Base-by-base conservation (phyloP, 2,888 invertebrate genomes). In the Drosophila phalerata region DNA sequence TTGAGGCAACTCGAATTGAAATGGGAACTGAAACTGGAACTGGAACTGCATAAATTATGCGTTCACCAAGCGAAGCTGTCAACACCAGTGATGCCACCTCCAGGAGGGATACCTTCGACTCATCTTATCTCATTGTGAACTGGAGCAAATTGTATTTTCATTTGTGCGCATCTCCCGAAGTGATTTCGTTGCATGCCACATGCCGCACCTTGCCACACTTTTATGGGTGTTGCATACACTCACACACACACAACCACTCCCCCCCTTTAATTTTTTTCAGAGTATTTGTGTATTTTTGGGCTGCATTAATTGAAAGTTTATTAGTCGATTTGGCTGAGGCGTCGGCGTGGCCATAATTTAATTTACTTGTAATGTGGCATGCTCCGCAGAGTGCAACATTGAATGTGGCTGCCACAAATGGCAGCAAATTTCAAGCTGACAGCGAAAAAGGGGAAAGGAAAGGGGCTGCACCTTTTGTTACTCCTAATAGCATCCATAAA, bases 301-400 rank as follows among this genome's bases (percentile, higher is more conserved):
- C 45, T 69, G 73, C 69, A 65, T 78, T 88, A 89, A 85, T 85
- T 89, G 89, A 85, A 88, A 80, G 84, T 85, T 89, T 89, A 89
- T 85, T 89, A 75, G 79, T 53, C 68, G 67, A 66, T 58, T 62
- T 67, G 69, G 13, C 11, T 63, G 65, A 56, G 79, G 70, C 73
- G 73, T 67, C 69, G 73, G 65, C 74, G 55, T 62, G 55, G 52
- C 71, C 76, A 79, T 82, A 81, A 82, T 81, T 86, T 84, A 80
- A 85, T 85, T 86, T 73, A 81, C 79, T 85, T 69, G 73, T 70
- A 79, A 87, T 82, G 82, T 55, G 62, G 49, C 77, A 66, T 55
- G 65, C 45, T n/a, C 25, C 43, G 28, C 34, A 34, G 28, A 43
- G 42, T 55, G 55, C 37, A 28, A 28, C 43, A 45, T 48, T 5